phyloP scores from a whole-genome alignment of 2,113 vertebrate genomes.

The Stegostoma tigrinum region DNA sequence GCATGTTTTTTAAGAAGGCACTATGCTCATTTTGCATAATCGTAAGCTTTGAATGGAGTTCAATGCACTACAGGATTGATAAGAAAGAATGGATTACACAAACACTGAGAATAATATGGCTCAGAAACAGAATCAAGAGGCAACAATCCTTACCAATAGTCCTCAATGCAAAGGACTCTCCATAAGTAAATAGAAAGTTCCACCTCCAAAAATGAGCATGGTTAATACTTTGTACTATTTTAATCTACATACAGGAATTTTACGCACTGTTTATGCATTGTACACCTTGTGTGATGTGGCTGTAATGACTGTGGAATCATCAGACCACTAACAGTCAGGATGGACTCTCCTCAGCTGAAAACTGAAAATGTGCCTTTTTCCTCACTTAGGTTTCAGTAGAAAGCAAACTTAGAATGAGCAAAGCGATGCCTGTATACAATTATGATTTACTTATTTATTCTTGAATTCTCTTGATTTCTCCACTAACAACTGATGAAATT shows the following conservation, averaged over 20 bases:
- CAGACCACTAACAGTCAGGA: neutral
- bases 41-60: slow-evolving; percentile 68
- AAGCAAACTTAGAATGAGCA: neutral
- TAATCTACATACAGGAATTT: neutral
- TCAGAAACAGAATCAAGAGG: neutral
- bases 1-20: slow-evolving; percentile 65
- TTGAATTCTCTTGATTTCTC: neutral
- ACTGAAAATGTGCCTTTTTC: neutral
- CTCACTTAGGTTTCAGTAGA: neutral
- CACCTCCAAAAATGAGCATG: neutral
- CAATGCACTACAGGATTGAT: slow-evolving; percentile 57
- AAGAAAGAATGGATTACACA: neutral
- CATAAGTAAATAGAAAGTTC: neutral
- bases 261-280: neutral
- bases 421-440: neutral
- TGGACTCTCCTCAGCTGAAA: neutral
- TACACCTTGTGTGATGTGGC: neutral
- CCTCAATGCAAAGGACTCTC: neutral
- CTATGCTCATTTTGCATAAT: slow-evolving; percentile 67
- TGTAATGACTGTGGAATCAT: neutral
- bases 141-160: neutral
- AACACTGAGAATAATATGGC: neutral
- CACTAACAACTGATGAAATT: neutral
- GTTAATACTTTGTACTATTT: neutral
- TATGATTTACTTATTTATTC: neutral